Base-by-base conservation (phyloP, 2,888 invertebrate species). In the Xestia xanthographa region DNA sequence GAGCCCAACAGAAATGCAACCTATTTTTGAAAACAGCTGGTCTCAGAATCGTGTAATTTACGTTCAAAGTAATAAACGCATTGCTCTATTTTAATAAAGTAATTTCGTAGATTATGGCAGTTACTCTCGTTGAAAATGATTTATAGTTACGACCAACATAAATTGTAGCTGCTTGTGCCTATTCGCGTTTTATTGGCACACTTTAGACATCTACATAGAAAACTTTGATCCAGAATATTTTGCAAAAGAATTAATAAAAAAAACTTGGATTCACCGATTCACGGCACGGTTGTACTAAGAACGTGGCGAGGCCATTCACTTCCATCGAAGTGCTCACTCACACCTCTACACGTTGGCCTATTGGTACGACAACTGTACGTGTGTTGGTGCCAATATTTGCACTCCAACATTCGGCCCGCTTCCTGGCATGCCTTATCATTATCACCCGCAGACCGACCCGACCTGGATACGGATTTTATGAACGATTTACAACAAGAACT, bases 301-400 rank as follows among this genome's bases (percentile, higher is more conserved):
- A 93, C 92, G 89, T 75, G 69, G 79, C 94, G 94, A 95, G 95
- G 95, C 93, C 95, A 88, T 91, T 93, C 92, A 92, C 94, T 94
- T 93, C 94, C 93, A 91, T 86, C 82, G 80, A 80, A 81, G 82
- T 81, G 83, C 84, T 76, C 80, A 80, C 84, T 76, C 80, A 80
- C 84, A 77, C 72, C 63, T 86, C 75, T 85, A 88, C 90, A 90
- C 91, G 90, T 90, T 90, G 88, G 66, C 29, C 17, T 70, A 29
- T 74, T 38, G 60, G 63, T 68, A 70, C 53, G 41, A 43, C 2
- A 22, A 34, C 20, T 87, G 82, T 82, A 79, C 70, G 56, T 72
- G 73, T 83, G 50, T 77, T 78, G 58, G 74, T 74, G 71, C 79
- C 77, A 79, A 72, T 80, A 83, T 87, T 87, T 87, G 88, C 78